These are phyloP conservation scores for Colossoma macropomum DNA, from an alignment of 2,113 vertebrate species.

Conservation along the genomic window DNA sequence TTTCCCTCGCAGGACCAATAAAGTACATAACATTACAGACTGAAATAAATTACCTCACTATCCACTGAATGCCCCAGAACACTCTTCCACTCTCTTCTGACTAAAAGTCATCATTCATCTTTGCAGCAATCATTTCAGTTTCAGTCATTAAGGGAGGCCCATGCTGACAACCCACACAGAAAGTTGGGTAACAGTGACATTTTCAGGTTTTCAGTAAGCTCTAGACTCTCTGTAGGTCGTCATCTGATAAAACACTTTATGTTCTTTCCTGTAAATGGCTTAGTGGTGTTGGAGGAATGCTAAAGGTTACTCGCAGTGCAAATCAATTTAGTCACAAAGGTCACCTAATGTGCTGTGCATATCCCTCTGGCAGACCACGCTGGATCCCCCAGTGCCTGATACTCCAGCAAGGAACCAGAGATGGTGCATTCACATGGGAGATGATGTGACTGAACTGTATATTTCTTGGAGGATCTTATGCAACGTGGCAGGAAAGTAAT, in stretches of 20 bases:
- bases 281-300: neutral
- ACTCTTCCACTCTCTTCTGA: slow-evolving; percentile 1
- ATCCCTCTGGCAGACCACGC: neutral
- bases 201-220: slow-evolving; percentile 63
- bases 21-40: too few species aligned
- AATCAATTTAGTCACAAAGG: neutral
- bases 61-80: neutral
- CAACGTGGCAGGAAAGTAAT: neutral
- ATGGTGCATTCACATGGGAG: neutral
- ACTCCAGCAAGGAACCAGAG: neutral
- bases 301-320: slow-evolving; percentile 1
- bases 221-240: neutral
- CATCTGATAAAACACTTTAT: neutral
- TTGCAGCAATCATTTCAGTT: neutral
- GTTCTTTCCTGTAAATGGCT: neutral
- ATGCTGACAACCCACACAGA: slow-evolving; percentile 42
- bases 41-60: neutral
- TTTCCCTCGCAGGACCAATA: too few species aligned
- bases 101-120: neutral
- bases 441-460: neutral
- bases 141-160: neutral
- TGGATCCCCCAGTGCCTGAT: neutral
- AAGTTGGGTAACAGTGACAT: slow-evolving; percentile 59
- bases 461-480: neutral
- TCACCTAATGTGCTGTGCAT: neutral